Base-by-base conservation (phyloP, 2,113 vertebrate genomes). In the Halcyon malimbica region DNA sequence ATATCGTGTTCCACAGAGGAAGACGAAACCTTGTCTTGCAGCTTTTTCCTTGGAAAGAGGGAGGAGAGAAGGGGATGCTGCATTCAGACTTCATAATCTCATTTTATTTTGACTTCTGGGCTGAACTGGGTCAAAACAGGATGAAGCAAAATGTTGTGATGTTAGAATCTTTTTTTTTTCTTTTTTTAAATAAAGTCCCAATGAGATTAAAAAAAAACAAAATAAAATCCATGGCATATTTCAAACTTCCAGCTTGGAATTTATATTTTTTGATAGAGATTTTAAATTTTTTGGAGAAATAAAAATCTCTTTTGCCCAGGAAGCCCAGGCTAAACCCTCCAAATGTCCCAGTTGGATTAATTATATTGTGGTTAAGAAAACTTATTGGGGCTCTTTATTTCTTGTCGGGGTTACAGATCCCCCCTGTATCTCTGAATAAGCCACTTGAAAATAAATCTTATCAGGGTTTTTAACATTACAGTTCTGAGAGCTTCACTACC, bases 401-500 rank as follows among this genome's bases (percentile, higher is more conserved):
- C 57, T 54, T 95, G 81, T 81, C 87, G 92, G 67, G 62, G n/a
- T 71, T 87, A 93, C 57, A 82, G 71, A 91, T 82, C 65, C 87
- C 67, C 39, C 89, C 93, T 89, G 70, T 87, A 97, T 69, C 89
- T 84, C 78, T 87, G 89, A 94, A 87, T 51, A 74, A 95, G n/a
- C 41, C 41, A 28, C 63, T 89, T 79, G 77, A 74, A 96, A 91
- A 95, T 87, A 82, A 82, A 89, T 96, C 65, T 84, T 82, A 35
- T 19, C 62, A n/a, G 0, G 21, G 74, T 79, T 65, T 94, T 78
- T 93, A 95, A 75, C 62, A 81, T 79, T 69, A 35, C 35, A 13
- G 39, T 69, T 87, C 93, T 93, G 87, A 95, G 57, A 5, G 5
- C 65, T 95, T 89, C 93, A 85, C 94, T 89, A 68, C 77, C 50